These are phyloP conservation scores for Rhogogaster chlorosoma DNA, from an alignment of 2,888 invertebrate genomes.

Conservation along the genomic window DNA sequence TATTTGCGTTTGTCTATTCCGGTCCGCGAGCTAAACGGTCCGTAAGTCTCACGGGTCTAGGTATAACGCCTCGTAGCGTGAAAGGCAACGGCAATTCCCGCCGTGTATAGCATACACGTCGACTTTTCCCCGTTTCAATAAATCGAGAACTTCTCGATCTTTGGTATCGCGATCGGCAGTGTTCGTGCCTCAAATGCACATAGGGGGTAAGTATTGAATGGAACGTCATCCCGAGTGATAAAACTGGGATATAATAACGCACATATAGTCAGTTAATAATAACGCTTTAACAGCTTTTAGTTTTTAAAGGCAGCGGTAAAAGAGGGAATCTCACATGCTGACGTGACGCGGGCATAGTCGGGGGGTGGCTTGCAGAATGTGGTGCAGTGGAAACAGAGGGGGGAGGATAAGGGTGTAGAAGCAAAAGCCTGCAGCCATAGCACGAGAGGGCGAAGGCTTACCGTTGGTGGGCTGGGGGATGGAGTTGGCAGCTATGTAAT, in stretches of 20 bases:
- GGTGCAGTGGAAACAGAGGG: background rate
- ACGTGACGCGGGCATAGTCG: background rate
- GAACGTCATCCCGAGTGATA: background rate
- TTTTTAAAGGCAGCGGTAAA: slow-evolving; percentile 26
- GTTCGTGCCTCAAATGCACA: too few relatives aligned
- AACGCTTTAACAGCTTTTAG: slow-evolving; percentile 34
- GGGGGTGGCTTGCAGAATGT: background rate
- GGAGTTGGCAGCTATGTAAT: slow-evolving; percentile 65
- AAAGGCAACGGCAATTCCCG: too few relatives aligned
- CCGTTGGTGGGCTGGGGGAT: slow-evolving; percentile 51
- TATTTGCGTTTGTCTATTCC: background rate
- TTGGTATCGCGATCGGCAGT: background rate
- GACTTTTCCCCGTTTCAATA: background rate
- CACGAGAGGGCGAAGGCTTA: slow-evolving; percentile 50
- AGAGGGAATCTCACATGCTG: slow-evolving; percentile 32
- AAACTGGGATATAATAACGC: slow-evolving; percentile 8
- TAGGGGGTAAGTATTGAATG: background rate
- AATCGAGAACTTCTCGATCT: background rate
- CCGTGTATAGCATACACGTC: background rate
- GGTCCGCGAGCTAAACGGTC: background rate
- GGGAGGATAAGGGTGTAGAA: slow-evolving; percentile 18
- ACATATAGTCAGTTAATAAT: slow-evolving; percentile 22
- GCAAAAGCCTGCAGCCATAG: slow-evolving; percentile 25
- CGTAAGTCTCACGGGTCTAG: background rate
- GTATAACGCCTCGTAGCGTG: background rate